Percentiles rank a stretch among this genome's conserved stretches.
Conservation (phyloP, 2,888 invertebrate genomes). For the Apodemia duryi region DNA sequence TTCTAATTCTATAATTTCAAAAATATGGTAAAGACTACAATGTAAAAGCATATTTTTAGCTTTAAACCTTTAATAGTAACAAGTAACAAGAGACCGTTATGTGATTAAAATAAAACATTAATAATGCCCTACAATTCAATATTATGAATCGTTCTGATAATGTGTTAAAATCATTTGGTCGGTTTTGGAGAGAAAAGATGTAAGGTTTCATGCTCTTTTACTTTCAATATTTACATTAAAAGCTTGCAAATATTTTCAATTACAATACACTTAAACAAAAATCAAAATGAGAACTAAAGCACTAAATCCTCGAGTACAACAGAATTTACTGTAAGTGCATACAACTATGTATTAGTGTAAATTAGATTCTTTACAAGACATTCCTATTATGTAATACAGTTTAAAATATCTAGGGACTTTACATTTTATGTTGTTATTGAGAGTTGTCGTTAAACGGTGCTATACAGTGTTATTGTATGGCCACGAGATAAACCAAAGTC, state of each 20-base stretch:
- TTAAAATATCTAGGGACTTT: too few relatives aligned
- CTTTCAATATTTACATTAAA: not conserved
- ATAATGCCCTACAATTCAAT: too few relatives aligned
- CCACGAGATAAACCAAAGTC: too few relatives aligned
- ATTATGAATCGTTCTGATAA: slow-evolving; percentile 27
- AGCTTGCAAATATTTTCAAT: not conserved
- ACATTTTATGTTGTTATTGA: too few relatives aligned
- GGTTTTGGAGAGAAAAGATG: slow-evolving; percentile 62
- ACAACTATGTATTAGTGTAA: not conserved
- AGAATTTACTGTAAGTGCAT: slow-evolving; percentile 51
- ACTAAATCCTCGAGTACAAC: slow-evolving; percentile 46
- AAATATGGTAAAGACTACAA: too few relatives aligned
- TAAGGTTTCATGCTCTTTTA: slow-evolving; percentile 39
- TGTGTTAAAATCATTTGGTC: slow-evolving; percentile 41
- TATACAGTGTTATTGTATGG: too few relatives aligned
- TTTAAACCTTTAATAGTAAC: too few relatives aligned
- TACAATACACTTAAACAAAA: not conserved
- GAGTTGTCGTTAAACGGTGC: too few relatives aligned
- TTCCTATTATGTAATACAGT: not conserved
- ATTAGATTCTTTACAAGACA: not conserved
- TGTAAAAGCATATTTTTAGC: too few relatives aligned
- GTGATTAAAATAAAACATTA: too few relatives aligned
- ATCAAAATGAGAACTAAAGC: slow-evolving; percentile 48
- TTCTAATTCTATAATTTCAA: too few relatives aligned
- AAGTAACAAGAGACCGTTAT: too few relatives aligned